These are phyloP conservation scores for Venturia canescens DNA, from an alignment of 1,140 invertebrate species.

Conservation along the genomic window DNA sequence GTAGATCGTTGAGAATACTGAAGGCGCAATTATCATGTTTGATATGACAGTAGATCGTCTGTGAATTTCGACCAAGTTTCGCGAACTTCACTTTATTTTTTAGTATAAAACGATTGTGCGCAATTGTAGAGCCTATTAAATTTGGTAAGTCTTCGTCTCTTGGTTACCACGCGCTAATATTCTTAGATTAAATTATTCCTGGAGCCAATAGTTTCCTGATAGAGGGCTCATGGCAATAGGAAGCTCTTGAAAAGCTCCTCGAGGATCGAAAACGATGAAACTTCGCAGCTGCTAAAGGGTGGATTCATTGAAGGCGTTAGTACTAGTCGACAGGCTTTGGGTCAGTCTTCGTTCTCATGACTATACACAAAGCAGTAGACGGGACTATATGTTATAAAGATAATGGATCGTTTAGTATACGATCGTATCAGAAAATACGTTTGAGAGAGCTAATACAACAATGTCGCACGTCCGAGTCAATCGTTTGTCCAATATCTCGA, in stretches of 20 bases:
- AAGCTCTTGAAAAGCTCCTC: no score
- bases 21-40: neutral
- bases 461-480: constrained; percentile 44
- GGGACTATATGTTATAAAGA: neutral
- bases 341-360: neutral
- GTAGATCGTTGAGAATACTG: neutral
- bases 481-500: constrained; percentile 36
- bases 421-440: constrained; percentile 28
- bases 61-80: neutral
- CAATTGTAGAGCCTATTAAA: no score
- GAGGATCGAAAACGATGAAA: no score
- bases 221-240: no score
- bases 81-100: no score
- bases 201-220: no score
- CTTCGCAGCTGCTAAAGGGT: neutral
- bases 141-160: no score
- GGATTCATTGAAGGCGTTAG: neutral
- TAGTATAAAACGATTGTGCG: no score
- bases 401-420: neutral
- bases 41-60: neutral
- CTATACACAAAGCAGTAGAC: neutral
- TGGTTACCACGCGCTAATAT: no score
- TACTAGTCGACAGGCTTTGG: neutral
- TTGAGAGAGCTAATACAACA: constrained; percentile 42
- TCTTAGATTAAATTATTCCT: no score